These are phyloP conservation scores for Canis aureus DNA, from an alignment of 2,113 vertebrate genomes.

Conservation along the genomic window DNA sequence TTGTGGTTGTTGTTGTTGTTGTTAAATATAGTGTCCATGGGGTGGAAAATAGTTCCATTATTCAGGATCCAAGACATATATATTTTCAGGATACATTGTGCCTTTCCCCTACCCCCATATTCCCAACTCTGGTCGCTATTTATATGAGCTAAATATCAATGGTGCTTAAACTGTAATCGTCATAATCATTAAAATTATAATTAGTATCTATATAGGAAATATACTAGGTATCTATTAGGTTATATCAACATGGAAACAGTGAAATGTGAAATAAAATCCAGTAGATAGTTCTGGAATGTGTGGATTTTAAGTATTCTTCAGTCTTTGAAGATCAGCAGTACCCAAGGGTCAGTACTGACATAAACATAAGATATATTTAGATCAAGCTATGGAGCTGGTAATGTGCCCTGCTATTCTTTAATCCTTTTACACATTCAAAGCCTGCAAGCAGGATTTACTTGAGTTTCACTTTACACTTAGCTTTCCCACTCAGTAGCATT, in stretches of 20 bases:
- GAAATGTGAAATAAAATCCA: not conserved
- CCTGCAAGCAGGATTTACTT: not conserved
- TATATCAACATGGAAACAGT: not conserved
- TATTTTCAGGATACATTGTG: not conserved
- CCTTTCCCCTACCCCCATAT: not conserved
- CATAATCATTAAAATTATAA: not conserved
- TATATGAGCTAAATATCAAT: not conserved
- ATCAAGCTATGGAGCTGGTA: not conserved
- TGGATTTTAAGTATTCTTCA: not conserved
- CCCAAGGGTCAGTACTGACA: constrained; percentile 17
- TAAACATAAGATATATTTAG: constrained; percentile 30
- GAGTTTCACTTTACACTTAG: constrained; percentile 49
- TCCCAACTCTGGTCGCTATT: not conserved
- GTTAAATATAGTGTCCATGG: not conserved
- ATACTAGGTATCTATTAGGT: not conserved
- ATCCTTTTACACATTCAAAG: not conserved
- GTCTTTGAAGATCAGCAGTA: not conserved
- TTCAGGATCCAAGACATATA: not conserved
- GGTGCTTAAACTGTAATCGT: not conserved
- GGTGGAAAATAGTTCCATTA: not conserved
- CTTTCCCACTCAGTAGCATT: constrained; percentile 54
- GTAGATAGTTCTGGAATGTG: not conserved
- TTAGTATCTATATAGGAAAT: not conserved
- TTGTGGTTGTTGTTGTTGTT: not conserved
- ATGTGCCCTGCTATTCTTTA: not conserved